These are phyloP conservation scores for Micrasema minimum DNA, from an alignment of 1,140 invertebrate species.

Conservation along the genomic window DNA sequence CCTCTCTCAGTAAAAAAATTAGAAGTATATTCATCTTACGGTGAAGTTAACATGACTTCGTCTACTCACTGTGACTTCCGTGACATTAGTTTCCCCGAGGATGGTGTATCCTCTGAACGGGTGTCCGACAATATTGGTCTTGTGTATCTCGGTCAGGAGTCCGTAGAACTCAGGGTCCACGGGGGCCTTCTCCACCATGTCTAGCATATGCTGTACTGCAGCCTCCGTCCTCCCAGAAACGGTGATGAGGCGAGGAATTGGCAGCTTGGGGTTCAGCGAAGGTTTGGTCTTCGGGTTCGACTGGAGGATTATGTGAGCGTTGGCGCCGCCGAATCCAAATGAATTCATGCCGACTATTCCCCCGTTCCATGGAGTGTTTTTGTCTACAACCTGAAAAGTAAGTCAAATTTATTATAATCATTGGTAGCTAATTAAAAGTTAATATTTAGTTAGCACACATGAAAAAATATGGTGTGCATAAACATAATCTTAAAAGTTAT, in stretches of 20 bases:
- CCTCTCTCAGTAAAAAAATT: too few species aligned
- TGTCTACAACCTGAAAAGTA: constrained; percentile 76
- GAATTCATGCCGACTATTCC: constrained; percentile 91
- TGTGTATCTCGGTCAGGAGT: constrained; percentile 80
- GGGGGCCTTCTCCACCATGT: constrained; percentile 69
- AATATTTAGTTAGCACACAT: too few species aligned
- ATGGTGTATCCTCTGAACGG: constrained; percentile 81
- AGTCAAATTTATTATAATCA: too few species aligned
- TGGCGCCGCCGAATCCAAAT: constrained; percentile 98
- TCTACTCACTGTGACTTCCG: constrained; percentile 63
- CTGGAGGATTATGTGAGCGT: constrained; percentile 89
- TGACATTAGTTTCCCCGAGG: constrained; percentile 65
- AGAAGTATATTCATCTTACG: too few species aligned
- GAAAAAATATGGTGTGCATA: too few species aligned
- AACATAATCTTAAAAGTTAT: too few species aligned
- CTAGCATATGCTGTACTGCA: constrained; percentile 76
- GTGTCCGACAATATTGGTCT: constrained; percentile 76
- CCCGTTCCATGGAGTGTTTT: constrained; percentile 83
- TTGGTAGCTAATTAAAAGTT: too few species aligned
- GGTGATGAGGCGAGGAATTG: constrained; percentile 77
- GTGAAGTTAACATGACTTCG: too few species aligned
- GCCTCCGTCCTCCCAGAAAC: constrained; percentile 88
- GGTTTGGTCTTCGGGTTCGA: constrained; percentile 79
- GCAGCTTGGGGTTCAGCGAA: constrained; percentile 65
- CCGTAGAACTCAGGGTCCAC: constrained; percentile 82